phyloP scores from a whole-genome alignment of 2,797 vertebrate genomes.

The Hoplostethus mediterraneus region DNA sequence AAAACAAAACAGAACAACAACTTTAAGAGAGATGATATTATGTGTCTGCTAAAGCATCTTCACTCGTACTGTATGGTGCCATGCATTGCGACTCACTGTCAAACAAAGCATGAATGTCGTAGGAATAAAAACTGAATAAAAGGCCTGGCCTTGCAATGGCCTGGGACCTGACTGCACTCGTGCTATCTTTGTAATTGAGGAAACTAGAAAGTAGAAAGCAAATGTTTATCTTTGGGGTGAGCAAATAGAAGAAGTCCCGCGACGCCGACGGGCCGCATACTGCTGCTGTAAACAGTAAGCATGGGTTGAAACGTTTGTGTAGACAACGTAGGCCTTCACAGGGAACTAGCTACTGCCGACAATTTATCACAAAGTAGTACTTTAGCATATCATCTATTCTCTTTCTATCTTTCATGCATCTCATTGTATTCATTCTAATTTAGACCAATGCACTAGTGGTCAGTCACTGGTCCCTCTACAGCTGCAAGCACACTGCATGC shows the following conservation, averaged over 20 bases:
- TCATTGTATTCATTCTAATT: background rate
- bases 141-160: conserved; percentile 43
- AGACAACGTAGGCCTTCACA: conserved; percentile 26
- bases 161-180: conserved; percentile 47
- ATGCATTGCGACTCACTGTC: background rate
- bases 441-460: background rate
- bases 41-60: conserved; percentile 6
- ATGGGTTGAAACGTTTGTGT: conserved; percentile 28
- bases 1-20: conserved; percentile 13
- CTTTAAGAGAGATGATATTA: background rate
- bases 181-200: conserved; percentile 81
- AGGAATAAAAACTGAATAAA: conserved; percentile 17
- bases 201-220: conserved; percentile 78
- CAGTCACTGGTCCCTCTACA: too few relatives aligned
- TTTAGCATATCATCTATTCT: conserved; percentile 14
- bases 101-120: conserved; percentile 22
- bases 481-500: background rate
- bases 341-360: conserved; percentile 43
- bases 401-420: background rate
- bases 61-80: background rate
- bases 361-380: conserved; percentile 44
- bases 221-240: conserved; percentile 66
- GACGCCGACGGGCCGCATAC: conserved; percentile 11
- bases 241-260: conserved; percentile 65
- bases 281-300: conserved; percentile 36